phyloP scores from a whole-genome alignment of 2,113 vertebrate genomes.

The Dromiciops gliroides region DNA sequence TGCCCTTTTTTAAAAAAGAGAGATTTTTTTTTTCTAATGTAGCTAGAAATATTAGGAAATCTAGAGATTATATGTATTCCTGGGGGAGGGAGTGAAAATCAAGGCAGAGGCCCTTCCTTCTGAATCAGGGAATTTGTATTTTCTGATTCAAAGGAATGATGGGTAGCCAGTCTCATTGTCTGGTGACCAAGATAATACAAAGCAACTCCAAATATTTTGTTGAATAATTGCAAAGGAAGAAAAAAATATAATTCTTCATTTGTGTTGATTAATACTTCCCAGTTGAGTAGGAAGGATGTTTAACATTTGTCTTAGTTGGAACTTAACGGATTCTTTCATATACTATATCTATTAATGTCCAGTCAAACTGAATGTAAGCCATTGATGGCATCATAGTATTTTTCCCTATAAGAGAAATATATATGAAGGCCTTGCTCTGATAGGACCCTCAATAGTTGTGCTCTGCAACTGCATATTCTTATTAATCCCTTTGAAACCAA shows the following conservation, averaged over 20 bases:
- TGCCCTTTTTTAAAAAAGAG: not conserved
- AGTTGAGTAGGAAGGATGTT: not conserved
- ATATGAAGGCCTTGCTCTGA: not conserved
- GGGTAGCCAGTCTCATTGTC: not conserved
- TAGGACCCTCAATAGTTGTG: not conserved
- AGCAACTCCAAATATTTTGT: not conserved
- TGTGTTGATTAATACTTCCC: not conserved
- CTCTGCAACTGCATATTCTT: not conserved
- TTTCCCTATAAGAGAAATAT: not conserved
- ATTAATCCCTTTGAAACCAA: not conserved
- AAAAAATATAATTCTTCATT: slow-evolving; percentile 6
- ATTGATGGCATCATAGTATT: not conserved
- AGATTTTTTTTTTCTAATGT: not conserved
- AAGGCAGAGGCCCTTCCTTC: not conserved
- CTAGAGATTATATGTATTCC: not conserved
- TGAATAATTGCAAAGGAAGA: not conserved
- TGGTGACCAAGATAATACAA: not conserved
- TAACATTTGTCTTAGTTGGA: not conserved
- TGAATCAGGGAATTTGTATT: not conserved
- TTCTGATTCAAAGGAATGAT: not conserved
- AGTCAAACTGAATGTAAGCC: not conserved
- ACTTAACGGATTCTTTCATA: slow-evolving; percentile 12
- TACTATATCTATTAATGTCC: not conserved
- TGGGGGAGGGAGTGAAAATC: not conserved
- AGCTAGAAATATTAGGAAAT: not conserved